Conservation (phyloP, 2,113 vertebrate species). For the Orthochromis malagaraziensis region DNA sequence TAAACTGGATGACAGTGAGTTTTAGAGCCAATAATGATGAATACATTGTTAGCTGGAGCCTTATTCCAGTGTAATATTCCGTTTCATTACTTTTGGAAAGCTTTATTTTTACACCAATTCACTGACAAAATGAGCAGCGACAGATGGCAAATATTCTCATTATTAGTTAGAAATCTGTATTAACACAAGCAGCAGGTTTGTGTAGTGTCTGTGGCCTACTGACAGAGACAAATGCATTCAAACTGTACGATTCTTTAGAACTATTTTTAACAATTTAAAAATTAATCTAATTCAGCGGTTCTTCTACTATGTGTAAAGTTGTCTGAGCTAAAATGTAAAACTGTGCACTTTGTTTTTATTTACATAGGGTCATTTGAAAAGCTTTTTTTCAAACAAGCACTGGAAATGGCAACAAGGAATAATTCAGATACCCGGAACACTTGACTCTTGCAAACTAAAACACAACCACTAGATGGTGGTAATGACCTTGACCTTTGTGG, state of each 20-base stretch:
- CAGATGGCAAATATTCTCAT: neutral
- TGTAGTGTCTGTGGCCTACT: neutral
- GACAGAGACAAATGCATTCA: neutral
- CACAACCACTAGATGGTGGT: constrained; percentile 43
- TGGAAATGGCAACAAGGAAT: neutral
- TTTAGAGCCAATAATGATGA: neutral
- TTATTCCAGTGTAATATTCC: neutral
- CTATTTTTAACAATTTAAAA: neutral
- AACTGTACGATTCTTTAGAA: neutral
- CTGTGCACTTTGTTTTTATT: neutral
- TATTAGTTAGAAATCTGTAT: neutral
- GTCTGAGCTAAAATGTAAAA: neutral
- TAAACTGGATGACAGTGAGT: neutral
- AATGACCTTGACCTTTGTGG: neutral
- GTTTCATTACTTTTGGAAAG: neutral
- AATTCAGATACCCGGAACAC: neutral
- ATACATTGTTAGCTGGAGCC: neutral
- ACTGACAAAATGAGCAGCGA: neutral
- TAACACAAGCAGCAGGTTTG: neutral
- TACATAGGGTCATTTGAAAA: neutral
- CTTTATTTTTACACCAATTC: neutral
- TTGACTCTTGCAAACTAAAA: neutral
- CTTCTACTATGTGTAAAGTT: neutral
- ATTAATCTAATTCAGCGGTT: neutral
- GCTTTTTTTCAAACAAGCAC: neutral